phyloP scores from a whole-genome alignment of 2,113 vertebrate species.

The Rhabdomys dilectus region DNA sequence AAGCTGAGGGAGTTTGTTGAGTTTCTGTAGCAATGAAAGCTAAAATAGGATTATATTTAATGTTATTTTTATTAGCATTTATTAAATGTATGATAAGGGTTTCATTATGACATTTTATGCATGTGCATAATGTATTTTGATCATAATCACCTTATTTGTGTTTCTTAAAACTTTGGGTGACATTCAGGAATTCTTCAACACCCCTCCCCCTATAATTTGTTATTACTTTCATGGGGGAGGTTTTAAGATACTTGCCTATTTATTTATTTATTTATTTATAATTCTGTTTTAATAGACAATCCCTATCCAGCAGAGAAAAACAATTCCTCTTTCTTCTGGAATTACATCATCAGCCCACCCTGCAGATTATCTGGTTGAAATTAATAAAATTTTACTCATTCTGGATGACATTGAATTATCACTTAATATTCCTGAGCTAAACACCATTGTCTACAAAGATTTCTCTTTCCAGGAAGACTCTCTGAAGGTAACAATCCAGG shows the following conservation, averaged over 20 bases:
- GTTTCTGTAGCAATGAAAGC: not conserved
- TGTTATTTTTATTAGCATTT: not conserved
- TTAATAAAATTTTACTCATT: conserved; percentile 94
- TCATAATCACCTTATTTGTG: not conserved
- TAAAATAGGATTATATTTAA: conserved; percentile 7
- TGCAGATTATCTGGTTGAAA: conserved; percentile 93
- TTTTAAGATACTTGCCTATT: conserved; percentile 51
- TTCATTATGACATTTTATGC: not conserved
- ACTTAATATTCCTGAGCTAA: conserved; percentile 93
- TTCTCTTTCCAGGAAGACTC: conserved; percentile 95
- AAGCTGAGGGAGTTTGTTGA: not conserved
- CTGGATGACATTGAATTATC: conserved; percentile 95
- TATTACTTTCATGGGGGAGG: not conserved
- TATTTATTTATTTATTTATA: conserved; percentile 55
- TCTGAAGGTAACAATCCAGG: conserved; percentile 89
- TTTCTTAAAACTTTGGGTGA: not conserved
- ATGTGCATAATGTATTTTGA: not conserved
- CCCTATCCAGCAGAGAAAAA: conserved; percentile 78
- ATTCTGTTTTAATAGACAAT: conserved; percentile 67
- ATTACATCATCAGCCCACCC: conserved; percentile 84
- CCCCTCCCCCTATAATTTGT: not conserved
- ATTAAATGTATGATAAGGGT: not conserved
- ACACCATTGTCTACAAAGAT: conserved; percentile 91
- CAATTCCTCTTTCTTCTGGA: conserved; percentile 68
- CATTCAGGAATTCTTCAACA: not conserved